These are phyloP conservation scores for Ptychadena robeensis DNA, from an alignment of 2,797 vertebrate species.

Conservation along the genomic window DNA sequence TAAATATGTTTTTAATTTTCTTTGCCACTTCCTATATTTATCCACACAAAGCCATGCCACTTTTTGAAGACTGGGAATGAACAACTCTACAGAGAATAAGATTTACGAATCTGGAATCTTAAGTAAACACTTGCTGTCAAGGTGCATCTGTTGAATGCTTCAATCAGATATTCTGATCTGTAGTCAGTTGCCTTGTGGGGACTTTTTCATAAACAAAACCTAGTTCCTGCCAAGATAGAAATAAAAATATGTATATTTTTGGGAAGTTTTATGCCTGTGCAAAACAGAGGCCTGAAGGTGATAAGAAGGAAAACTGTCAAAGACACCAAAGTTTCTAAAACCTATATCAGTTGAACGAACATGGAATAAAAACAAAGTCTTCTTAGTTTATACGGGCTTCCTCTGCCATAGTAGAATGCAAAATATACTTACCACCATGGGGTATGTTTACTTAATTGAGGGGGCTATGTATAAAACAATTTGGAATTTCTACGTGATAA, in stretches of 20 bases:
- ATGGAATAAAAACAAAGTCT: neutral
- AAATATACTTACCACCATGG: too few relatives aligned
- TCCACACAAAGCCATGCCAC: neutral
- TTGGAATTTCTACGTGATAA: too few relatives aligned
- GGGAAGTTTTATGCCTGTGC: neutral
- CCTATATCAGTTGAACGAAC: too few relatives aligned
- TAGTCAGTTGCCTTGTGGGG: neutral
- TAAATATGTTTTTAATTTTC: neutral
- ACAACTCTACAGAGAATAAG: neutral
- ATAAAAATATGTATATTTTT: conserved; percentile 35
- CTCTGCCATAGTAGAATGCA: too few relatives aligned
- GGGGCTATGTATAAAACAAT: too few relatives aligned
- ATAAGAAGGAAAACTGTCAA: neutral
- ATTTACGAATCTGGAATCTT: conserved; percentile 1
- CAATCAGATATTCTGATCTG: conserved; percentile 23
- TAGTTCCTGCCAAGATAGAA: conserved; percentile 22
- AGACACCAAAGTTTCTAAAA: neutral
- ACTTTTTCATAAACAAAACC: conserved; percentile 13
- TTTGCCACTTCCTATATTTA: neutral
- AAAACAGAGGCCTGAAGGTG: neutral
- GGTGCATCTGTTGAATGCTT: neutral
- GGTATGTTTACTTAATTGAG: too few relatives aligned
- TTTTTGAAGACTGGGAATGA: neutral
- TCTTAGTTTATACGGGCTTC: too few relatives aligned
- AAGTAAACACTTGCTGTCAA: conserved; percentile 5